phyloP scores from a whole-genome alignment of 2,888 invertebrate species.

The Tetragonula carbonaria region DNA sequence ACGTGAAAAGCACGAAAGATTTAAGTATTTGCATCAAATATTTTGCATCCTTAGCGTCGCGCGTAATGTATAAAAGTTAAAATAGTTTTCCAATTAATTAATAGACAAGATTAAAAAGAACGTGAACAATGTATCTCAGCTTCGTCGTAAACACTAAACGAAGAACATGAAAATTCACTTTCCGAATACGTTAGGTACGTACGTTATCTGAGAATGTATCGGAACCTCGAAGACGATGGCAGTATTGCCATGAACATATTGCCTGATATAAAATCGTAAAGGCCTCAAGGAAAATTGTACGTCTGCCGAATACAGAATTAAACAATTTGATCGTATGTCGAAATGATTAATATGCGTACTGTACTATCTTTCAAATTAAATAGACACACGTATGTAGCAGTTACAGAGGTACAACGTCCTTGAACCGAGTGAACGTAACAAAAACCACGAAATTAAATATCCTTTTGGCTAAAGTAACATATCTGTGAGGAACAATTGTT shows the following conservation, averaged over 20 bases:
- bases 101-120: not conserved
- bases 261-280: slow-evolving; percentile 45
- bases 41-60: not conserved
- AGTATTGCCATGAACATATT: not conserved
- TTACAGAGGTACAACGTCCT: slow-evolving; percentile 3
- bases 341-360: slow-evolving; percentile 47
- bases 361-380: slow-evolving; percentile 32
- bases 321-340: slow-evolving; percentile 26
- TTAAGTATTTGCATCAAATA: not conserved
- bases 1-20: not conserved
- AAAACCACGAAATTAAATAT: slow-evolving; percentile 23
- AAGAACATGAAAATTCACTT: not conserved
- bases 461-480: slow-evolving; percentile 7
- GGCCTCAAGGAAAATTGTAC: slow-evolving; percentile 42
- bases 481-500: not conserved
- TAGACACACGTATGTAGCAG: not conserved
- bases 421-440: slow-evolving; percentile 10
- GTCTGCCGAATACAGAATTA: slow-evolving; percentile 50
- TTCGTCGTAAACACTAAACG: no score
- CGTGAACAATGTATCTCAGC: not conserved
- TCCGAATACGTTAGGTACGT: slow-evolving; percentile 3
- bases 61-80: not conserved
- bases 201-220: slow-evolving; percentile 3
- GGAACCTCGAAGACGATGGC: slow-evolving; percentile 22
- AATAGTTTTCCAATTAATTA: not conserved